Base-by-base conservation (phyloP, 2,888 invertebrate genomes). In the Myopa testacea region DNA sequence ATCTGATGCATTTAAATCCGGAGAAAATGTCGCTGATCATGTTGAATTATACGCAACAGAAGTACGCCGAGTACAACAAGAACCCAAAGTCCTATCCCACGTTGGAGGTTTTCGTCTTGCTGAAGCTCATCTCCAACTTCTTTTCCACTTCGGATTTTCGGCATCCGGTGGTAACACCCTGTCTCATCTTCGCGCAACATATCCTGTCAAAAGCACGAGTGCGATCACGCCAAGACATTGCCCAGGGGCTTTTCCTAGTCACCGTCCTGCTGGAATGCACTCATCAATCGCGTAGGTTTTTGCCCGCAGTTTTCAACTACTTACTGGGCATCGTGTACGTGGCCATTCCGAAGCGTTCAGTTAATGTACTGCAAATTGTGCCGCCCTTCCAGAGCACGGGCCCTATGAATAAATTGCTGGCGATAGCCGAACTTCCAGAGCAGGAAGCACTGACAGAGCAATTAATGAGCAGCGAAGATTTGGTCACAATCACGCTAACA, bases 71-170 rank as follows among this genome's bases (percentile, higher is more conserved):
- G 19, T 96, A 91, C 84, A 91, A 91, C 80, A 92, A 91, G 73
- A 91, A 91, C 69, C 88, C 89, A 2, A 93, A 92, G 84, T 88
- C 82, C 76, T 92, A 92, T 84, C 95, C 95, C 0, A 90, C 91
- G 75, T 86, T 94, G 69, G 93, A 95, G 82, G 93, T 93, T 84
- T 87, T 98, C 60, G 90, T 97, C 81, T 93, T 96, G 85, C 93
- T 98, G 79, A 97, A 97, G 81, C 91, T 96, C 4, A 85, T 88
- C n/a, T 93, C 95, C 8, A 88, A 94, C 65, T 87, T 98, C 75
- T 98, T 95, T 89, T 95, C 98, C 0, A 94, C 97, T 0, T 97
- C 98, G 0, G 98, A 98, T 89, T 96, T 94, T 87, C 91, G 94
- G 62, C 98, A 98, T 91, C 94, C 94, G 0, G 93, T 98, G 4